Percentiles rank a stretch among this genome's conserved stretches.
These are phyloP conservation scores for Ammodramus savannarum DNA, from an alignment of 2,113 vertebrate species.

Conservation along the genomic window DNA sequence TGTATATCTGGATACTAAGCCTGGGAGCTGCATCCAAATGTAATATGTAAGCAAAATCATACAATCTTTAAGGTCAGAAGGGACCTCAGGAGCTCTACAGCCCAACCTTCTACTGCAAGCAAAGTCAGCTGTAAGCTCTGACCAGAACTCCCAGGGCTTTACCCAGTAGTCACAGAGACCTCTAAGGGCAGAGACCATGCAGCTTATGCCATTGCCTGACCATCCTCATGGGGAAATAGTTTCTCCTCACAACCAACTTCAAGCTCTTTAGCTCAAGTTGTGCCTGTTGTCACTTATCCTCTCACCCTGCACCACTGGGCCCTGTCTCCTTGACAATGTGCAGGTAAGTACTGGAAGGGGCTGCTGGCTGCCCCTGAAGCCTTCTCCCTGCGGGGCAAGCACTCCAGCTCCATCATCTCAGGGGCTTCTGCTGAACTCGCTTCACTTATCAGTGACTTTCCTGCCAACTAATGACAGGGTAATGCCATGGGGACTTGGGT, in stretches of 20 bases:
- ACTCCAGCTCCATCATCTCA: background rate
- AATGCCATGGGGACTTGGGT: background rate
- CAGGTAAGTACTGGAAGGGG: background rate
- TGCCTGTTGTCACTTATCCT: background rate
- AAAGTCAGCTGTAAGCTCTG: background rate
- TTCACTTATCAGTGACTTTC: background rate
- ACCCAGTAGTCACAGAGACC: background rate
- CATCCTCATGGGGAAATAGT: accelerated
- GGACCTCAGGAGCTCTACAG: background rate
- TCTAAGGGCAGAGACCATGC: background rate
- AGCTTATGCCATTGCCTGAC: background rate
- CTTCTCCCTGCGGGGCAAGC: background rate
- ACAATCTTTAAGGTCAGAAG: background rate
- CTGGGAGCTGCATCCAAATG: background rate
- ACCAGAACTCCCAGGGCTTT: background rate
- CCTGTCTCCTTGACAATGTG: background rate
- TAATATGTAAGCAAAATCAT: background rate
- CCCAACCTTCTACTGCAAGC: background rate
- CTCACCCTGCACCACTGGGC: background rate
- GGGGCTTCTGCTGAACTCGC: background rate
- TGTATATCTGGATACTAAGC: background rate
- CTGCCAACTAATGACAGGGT: background rate
- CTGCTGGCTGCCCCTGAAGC: background rate
- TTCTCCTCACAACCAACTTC: background rate
- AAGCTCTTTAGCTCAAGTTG: background rate